Evolutionary conservation across 2,888 invertebrate genomes (phyloP), one percentile per base, ranked within the genome.

Genomic region (Watsonalla cultraria): DNA sequence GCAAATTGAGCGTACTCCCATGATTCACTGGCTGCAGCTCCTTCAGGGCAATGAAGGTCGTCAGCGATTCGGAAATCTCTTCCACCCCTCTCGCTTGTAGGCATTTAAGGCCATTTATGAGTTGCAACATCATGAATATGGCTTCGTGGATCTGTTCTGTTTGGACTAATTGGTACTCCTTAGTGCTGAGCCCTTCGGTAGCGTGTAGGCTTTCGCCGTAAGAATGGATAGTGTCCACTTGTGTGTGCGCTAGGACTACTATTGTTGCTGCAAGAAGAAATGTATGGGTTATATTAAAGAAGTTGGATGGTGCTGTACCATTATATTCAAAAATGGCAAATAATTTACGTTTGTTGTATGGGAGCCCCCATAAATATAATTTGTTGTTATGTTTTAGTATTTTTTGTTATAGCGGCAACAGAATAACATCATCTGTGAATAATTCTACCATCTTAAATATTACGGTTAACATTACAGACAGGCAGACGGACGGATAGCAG

Each of bases 1-100:
- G 81, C 11, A 78, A 48, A 53, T 69, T 76, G 50, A 73, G 54
- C 0, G 80, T 79, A 56, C 75, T 86, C 5, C 82, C 86, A 52
- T 76, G 82, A 0, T 70, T 60, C 15, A 55, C 34, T 0, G 76
- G 74, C 61, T 83, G 86, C 0, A 68, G 61, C 46, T 93, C 96
- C 70, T 93, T 93, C 63, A 95, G 92, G 6, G 96, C 91, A 8
- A 96, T 92, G 65, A 96, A 94, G 61, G 95, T 94, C 39, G 93
- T 93, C 55, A 96, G 80, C 59, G 93, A 92, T 49, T 94, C 90
- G 0, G 95, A 93, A 42, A 95, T 91, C 68, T 96, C 96, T 74
- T 97, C 96, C 33, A 96, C 94, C 1, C 96, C 96, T 63, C 96
- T 93, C 0, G 96, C 95, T 80, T 97, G 96, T 33, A 97, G 88